Conservation (phyloP, 2,888 invertebrate genomes). For the Drosophila recens region DNA sequence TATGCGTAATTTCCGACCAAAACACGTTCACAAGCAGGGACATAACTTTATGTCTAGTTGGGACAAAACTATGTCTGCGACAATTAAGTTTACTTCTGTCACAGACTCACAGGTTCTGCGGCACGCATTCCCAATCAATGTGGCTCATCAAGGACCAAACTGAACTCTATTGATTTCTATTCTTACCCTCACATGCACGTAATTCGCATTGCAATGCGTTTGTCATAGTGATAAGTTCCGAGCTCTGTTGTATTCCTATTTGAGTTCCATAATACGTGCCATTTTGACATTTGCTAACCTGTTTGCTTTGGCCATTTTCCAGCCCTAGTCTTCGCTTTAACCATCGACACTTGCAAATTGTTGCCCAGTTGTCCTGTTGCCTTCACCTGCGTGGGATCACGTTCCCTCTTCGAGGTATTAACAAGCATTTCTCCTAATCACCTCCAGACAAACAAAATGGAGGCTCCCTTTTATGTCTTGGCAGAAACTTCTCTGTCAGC, state of each 20-base stretch:
- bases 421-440: constrained; percentile 11
- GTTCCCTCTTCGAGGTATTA: constrained; percentile 2
- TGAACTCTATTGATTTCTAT: constrained; percentile 34
- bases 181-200: constrained; percentile 6
- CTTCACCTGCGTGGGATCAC: not conserved
- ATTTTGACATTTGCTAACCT: constrained; percentile 19
- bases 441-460: constrained; percentile 3
- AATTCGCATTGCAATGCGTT: constrained; percentile 7
- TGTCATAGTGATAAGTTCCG: constrained; percentile 4
- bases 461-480: constrained; percentile 13
- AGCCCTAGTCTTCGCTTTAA: constrained; percentile 9
- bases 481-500: not conserved
- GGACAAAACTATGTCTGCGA: constrained; percentile 24
- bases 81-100: constrained; percentile 46
- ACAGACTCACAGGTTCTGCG: constrained; percentile 11
- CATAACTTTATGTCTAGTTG: constrained; percentile 26
- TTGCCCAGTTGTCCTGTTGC: constrained; percentile 6
- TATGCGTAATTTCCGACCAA: constrained; percentile 69
- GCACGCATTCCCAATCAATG: constrained; percentile 59
- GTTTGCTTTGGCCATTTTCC: constrained; percentile 4
- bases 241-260: constrained; percentile 11
- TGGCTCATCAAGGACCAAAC: constrained; percentile 49
- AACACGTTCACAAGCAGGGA: constrained; percentile 11
- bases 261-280: constrained; percentile 23
- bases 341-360: constrained; percentile 11